phyloP scores from a whole-genome alignment of 2,113 vertebrate genomes.

The Circaetus cinerascens region DNA sequence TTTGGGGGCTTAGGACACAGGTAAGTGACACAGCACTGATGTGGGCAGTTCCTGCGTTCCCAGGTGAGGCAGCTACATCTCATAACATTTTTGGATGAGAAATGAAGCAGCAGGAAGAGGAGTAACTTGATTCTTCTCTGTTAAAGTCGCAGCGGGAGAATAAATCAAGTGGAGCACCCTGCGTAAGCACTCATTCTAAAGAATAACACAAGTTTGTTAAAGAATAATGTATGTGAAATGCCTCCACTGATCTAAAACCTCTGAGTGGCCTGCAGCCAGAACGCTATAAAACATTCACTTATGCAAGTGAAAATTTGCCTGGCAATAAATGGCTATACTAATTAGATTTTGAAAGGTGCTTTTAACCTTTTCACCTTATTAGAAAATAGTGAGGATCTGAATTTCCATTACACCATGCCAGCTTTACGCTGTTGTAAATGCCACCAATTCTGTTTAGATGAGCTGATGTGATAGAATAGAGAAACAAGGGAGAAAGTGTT shows the following conservation, averaged over 20 bases:
- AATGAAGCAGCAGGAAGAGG: neutral
- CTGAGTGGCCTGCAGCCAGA: neutral
- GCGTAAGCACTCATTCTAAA: neutral
- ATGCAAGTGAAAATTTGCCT: neutral
- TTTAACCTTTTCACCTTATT: neutral
- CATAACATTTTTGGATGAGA: neutral
- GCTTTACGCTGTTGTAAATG: neutral
- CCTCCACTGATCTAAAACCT: neutral
- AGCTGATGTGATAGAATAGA: neutral
- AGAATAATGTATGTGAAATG: neutral
- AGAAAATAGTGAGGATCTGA: neutral
- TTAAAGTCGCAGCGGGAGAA: neutral
- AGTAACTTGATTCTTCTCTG: neutral
- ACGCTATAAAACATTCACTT: neutral
- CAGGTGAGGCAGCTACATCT: neutral
- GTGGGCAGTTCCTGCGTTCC: neutral
- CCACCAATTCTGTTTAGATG: neutral
- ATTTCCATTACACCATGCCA: neutral
- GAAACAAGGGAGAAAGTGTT: neutral
- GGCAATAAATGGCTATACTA: neutral
- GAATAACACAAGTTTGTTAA: neutral
- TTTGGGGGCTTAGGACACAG: too few relatives aligned
- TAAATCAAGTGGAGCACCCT: neutral
- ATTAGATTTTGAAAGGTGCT: conserved; percentile 8
- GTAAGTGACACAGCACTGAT: neutral